A percentile compares a stretch with the other conserved stretches of the same genome.
phyloP scores from a whole-genome alignment of 2,797 vertebrate species.

The Xerus rutilus region DNA sequence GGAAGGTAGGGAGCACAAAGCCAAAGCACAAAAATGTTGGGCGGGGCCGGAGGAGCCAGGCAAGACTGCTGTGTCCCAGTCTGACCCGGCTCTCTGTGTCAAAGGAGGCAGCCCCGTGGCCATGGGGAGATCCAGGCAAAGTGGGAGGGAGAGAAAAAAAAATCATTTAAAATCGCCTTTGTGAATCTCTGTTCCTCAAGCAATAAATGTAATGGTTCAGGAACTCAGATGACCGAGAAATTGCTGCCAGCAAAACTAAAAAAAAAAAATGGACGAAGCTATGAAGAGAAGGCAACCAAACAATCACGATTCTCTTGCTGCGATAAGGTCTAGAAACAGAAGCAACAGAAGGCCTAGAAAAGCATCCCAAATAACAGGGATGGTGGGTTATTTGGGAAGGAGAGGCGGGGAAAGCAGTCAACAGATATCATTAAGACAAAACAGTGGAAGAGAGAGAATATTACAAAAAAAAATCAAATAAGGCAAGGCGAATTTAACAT shows the following conservation, averaged over 20 bases:
- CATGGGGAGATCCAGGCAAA: not conserved
- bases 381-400: conserved; percentile 72
- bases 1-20: conserved; percentile 58
- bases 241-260: conserved; percentile 53
- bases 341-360: conserved; percentile 82
- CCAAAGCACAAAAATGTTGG: conserved; percentile 57
- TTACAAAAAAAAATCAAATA: conserved; percentile 67
- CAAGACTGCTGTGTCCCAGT: not conserved
- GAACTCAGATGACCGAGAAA: conserved; percentile 77
- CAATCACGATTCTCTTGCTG: conserved; percentile 88
- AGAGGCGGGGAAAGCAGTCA: conserved; percentile 63
- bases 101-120: not conserved
- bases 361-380: conserved; percentile 76
- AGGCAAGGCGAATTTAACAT: conserved; percentile 77
- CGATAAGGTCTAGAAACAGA: conserved; percentile 64
- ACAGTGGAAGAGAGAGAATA: conserved; percentile 75
- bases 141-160: not conserved
- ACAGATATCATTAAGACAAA: conserved; percentile 71
- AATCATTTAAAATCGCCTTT: not conserved
- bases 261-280: conserved; percentile 72
- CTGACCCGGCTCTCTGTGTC: not conserved
- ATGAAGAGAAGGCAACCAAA: conserved; percentile 84
- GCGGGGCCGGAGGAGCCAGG: not conserved
- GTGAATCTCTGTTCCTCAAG: not conserved
- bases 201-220: conserved; percentile 65